Evolutionary conservation across 2,113 vertebrate species (phyloP), one percentile per base, ranked within the genome.

Genomic region (Merops nubicus): DNA sequence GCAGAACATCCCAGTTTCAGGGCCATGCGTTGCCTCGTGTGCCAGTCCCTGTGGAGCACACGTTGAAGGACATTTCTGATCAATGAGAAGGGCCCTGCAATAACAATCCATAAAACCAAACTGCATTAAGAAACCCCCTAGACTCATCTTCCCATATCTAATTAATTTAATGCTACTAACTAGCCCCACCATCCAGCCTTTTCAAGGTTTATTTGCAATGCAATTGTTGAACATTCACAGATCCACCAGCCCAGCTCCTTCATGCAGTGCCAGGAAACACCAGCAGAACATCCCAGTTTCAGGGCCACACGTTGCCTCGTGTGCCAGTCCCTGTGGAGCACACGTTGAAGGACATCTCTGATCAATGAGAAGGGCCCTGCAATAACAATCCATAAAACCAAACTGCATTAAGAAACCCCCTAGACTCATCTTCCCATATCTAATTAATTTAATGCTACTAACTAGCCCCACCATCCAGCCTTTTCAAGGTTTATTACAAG

Each of bases 111-210:
- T 87, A 91, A 89, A 74, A 63, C 38, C 67, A 72, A 86, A 57
- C 57, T n/a, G 42, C 91, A 50, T 86, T 84, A 87, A 84, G 91
- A 64, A 95, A 43, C 28, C 81, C 81, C 53, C 53, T 57, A 83
- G 67, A 80, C 77, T 91, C 72, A 26, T 89, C 77, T 89, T 76
- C 69, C 53, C 63, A 16, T 63, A 75, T 36, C 85, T 84, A 80
- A 89, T 93, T 91, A 91, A 96, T 80, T 38, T 89, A 83, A 76
- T 72, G 63, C 38, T 89, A 22, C 68, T 84, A 95, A 87, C 91
- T 40, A 80, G 73, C 73, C 59, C 57, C 38, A 9, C n/a, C 4
- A 1, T 48, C 81, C 47, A 62, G 29, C 57, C 23, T 83, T 53
- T 83, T 48, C 68, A 80, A 48, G 36, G 76, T 83, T 85, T 86